phyloP scores from a whole-genome alignment of 2,888 invertebrate genomes.

The Cremastinae sp. region DNA sequence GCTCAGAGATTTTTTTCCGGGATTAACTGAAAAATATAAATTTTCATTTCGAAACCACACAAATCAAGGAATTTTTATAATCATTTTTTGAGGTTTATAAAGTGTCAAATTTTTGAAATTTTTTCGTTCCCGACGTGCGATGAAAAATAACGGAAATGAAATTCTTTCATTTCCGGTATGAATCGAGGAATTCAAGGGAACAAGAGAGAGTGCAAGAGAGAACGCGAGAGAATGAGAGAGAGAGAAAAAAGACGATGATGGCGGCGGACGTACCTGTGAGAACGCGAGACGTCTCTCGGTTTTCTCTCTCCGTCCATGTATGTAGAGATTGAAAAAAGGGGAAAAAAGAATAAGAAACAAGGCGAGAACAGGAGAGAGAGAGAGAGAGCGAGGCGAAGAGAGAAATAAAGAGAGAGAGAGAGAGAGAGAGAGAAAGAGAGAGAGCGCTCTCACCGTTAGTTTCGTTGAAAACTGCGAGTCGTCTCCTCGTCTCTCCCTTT shows the following conservation, averaged over 20 bases:
- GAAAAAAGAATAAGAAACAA: no score
- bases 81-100: no score
- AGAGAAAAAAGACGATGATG: constrained; percentile 1
- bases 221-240: no score
- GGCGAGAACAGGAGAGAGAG: neutral
- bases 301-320: constrained; percentile 25
- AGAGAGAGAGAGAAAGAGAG: constrained; percentile 29
- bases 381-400: neutral
- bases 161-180: no score
- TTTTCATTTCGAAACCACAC: no score
- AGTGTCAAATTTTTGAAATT: neutral
- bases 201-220: no score
- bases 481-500: constrained; percentile 42
- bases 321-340: constrained; percentile 26
- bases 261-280: constrained; percentile 26
- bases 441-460: constrained; percentile 54
- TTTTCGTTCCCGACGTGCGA: no score
- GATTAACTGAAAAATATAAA: no score
- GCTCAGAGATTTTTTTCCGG: no score
- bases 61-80: no score
- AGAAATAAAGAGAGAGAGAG: constrained; percentile 16
- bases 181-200: no score
- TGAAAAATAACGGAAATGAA: no score
- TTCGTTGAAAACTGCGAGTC: constrained; percentile 55
- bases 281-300: constrained; percentile 22